phyloP scores from a whole-genome alignment of 2,888 invertebrate genomes.

The Crematogaster levior region DNA sequence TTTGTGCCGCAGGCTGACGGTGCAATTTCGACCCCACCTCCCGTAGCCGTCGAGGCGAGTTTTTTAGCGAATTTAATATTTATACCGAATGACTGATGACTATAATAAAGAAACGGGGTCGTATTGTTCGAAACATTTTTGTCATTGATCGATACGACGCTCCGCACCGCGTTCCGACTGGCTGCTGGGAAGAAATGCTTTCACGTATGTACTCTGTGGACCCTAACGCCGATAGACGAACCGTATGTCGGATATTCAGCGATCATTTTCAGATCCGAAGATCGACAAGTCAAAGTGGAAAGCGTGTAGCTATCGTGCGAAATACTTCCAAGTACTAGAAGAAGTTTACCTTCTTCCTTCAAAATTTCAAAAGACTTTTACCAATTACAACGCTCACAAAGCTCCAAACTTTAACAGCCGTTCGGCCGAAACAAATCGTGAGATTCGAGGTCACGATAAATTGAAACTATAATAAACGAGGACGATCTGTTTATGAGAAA shows the following conservation, averaged over 20 bases:
- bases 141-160: conserved; percentile 85
- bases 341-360: not conserved
- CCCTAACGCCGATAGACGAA: conserved; percentile 18
- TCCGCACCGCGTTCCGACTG: conserved; percentile 38
- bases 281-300: conserved; percentile 13
- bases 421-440: conserved; percentile 22
- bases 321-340: not conserved
- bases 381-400: not conserved
- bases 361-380: not conserved
- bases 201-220: conserved; percentile 55
- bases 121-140: conserved; percentile 84
- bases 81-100: conserved; percentile 86
- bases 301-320: conserved; percentile 26
- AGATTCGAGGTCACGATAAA: conserved; percentile 31
- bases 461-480: conserved; percentile 35
- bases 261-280: conserved; percentile 57
- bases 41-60: conserved; percentile 68
- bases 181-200: conserved; percentile 53
- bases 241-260: conserved; percentile 53
- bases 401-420: not conserved
- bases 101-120: conserved; percentile 83
- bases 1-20: conserved; percentile 82
- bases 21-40: conserved; percentile 84
- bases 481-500: conserved; percentile 36
- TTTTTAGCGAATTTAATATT: conserved; percentile 86